Evolutionary conservation across 2,888 invertebrate genomes (phyloP), one percentile per base, ranked within the genome.

Genomic region (Rotaria macrura): DNA sequence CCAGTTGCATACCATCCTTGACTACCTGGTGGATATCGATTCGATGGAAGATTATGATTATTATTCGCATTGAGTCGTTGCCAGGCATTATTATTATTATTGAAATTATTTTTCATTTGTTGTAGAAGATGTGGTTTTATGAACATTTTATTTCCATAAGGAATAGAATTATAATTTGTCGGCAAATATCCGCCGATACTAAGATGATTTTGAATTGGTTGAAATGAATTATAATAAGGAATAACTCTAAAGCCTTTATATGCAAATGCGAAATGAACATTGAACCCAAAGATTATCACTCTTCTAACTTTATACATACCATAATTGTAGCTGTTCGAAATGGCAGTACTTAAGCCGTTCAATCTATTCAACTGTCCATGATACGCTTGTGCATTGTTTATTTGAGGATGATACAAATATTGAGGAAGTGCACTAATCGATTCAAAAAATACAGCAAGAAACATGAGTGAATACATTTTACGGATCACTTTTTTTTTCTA

Each of bases 1-100:
- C 65, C 65, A 65, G 65, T 65, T 17, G 65, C 65, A 65, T 65
- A 65, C 65, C 65, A 65, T 65, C 65, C 65, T 65, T 29, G 65
- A 65, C 65, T 65, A 6, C 65, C 65, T 38, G 34, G 65, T 65
- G 65, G 0, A 65, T 65, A 65, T 17, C 65, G 65, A 65, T 65
- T 65, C 1, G 1, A 14, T 6, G 14, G 29, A 34, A 20, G 34
- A 34, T 34, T 34, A 65, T 65, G 20, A 34, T 34, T 2, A 34
- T 17, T 65, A 65, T 65, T 65, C 7, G 5, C 6, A 20, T 65
- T 65, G 5, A 34, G 0, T 17, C 7, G 14, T 65, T 34, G 65
- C 65, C 65, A 65, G 2, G 6, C 65, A 20, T 20, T 65, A 7
- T 65, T 65, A 9, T 25, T 54, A 25, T 25, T 54, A 25, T 54